These are phyloP conservation scores for Cynopterus sphinx DNA, from an alignment of 2,797 vertebrate genomes.

Conservation along the genomic window DNA sequence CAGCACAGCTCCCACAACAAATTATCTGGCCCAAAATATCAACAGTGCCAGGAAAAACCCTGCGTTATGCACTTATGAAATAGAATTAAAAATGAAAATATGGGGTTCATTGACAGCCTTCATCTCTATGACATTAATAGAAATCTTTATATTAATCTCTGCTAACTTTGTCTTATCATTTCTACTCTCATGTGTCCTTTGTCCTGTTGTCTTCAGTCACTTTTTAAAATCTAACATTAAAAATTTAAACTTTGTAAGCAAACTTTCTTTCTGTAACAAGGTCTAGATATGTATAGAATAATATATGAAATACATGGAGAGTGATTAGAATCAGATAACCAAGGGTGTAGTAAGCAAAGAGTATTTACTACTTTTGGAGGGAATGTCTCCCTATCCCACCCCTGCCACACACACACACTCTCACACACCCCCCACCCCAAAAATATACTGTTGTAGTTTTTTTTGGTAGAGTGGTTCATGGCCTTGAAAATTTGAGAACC, in stretches of 20 bases:
- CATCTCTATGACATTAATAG: background rate
- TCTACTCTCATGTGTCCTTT: slow-evolving; percentile 27
- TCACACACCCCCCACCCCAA: background rate
- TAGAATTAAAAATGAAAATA: slow-evolving; percentile 27
- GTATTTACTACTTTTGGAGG: slow-evolving; percentile 1
- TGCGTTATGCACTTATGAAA: background rate
- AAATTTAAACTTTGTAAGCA: background rate
- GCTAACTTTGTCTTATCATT: background rate
- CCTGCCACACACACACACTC: too few relatives aligned
- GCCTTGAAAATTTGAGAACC: slow-evolving; percentile 1
- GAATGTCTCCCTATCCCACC: background rate
- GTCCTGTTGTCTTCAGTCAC: background rate
- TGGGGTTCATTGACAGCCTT: background rate
- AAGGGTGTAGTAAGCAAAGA: background rate
- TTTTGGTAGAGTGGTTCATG: background rate
- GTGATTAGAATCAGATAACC: background rate
- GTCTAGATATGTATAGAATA: background rate
- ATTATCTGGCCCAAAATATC: background rate
- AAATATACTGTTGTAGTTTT: background rate
- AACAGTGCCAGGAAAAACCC: background rate
- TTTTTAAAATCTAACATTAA: background rate
- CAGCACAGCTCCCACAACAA: background rate
- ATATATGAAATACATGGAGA: slow-evolving; percentile 18
- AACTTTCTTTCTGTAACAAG: background rate
- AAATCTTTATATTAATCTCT: slow-evolving; percentile 6